phyloP scores from a whole-genome alignment of 2,797 vertebrate species.

The Staurois parvus region DNA sequence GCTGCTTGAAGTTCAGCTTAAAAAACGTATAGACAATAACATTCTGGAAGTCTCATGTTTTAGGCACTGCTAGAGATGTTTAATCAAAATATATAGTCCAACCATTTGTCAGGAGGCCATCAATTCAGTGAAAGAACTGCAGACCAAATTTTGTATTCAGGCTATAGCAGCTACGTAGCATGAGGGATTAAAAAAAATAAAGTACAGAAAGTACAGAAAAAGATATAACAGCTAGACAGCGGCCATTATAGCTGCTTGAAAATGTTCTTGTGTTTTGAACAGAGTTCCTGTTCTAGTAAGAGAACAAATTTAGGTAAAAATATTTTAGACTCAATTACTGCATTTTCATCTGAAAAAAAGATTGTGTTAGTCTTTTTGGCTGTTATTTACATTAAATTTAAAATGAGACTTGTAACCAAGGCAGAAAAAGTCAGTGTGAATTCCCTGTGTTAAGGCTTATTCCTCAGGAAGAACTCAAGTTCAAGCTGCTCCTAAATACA shows the following conservation, averaged over 20 bases:
- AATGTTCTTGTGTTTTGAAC: not conserved
- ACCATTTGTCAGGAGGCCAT: no score
- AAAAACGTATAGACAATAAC: no score
- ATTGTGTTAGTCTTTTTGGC: slow-evolving; percentile 13
- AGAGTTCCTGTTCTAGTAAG: slow-evolving; percentile 2
- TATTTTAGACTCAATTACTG: not conserved
- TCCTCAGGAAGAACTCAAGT: slow-evolving; percentile 40
- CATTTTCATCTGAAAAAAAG: not conserved
- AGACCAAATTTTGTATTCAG: no score
- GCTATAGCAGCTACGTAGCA: no score
- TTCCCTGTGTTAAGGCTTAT: slow-evolving; percentile 51
- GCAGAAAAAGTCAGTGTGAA: slow-evolving; percentile 33
- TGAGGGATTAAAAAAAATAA: no score
- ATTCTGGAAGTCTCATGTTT: no score
- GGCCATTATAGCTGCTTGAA: not conserved
- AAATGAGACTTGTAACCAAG: slow-evolving; percentile 36
- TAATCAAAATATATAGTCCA: no score
- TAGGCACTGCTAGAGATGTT: no score
- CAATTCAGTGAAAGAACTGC: no score
- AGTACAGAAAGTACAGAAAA: no score
- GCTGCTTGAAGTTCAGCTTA: no score
- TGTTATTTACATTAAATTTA: slow-evolving; percentile 25
- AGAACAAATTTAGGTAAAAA: not conserved
- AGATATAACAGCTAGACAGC: not conserved
- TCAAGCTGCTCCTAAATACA: slow-evolving; percentile 55